Evolutionary conservation across 2,888 invertebrate genomes (phyloP).

Genomic region (Himalopsyche kuldschensis): DNA sequence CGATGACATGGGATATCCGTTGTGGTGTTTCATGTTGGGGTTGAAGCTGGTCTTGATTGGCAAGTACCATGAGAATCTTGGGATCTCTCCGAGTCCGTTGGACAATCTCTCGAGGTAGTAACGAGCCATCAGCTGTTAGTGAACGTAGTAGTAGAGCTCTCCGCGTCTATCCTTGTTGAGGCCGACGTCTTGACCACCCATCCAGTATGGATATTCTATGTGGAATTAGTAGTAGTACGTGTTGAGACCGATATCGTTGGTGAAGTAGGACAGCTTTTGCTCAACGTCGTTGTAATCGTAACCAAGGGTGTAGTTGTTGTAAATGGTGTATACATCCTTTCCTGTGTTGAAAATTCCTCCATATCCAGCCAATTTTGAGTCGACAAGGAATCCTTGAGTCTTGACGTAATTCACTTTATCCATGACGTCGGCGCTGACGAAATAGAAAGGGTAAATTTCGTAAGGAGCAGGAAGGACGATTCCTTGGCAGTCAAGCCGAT

Average conservation of each 20-base stretch:
- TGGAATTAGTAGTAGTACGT: slow-evolving; percentile 60
- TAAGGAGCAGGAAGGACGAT: slow-evolving; percentile 72
- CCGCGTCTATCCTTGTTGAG: slow-evolving; percentile 61
- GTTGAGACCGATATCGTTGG: slow-evolving; percentile 67
- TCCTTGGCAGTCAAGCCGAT: slow-evolving; percentile 67
- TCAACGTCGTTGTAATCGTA: slow-evolving; percentile 58
- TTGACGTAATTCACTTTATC: slow-evolving; percentile 67
- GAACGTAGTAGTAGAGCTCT: slow-evolving; percentile 65
- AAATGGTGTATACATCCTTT: slow-evolving; percentile 60
- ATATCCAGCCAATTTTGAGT: slow-evolving; percentile 58
- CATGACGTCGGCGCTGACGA: slow-evolving; percentile 72
- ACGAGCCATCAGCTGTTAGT: slow-evolving; percentile 69
- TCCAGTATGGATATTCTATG: slow-evolving; percentile 60
- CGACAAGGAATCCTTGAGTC: slow-evolving; percentile 61
- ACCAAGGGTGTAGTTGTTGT: slow-evolving; percentile 68
- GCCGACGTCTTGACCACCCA: slow-evolving; percentile 50
- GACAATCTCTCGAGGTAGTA: slow-evolving; percentile 77
- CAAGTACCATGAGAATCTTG: slow-evolving; percentile 57
- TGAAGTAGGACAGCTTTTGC: slow-evolving; percentile 59
- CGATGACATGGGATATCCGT: slow-evolving; percentile 66
- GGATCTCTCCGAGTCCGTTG: slow-evolving; percentile 67
- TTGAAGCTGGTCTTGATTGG: slow-evolving; percentile 64
- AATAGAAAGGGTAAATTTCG: slow-evolving; percentile 77
- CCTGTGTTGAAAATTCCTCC: slow-evolving; percentile 58
- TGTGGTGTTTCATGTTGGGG: slow-evolving; percentile 64